Evolutionary conservation across 2,888 invertebrate genomes (phyloP).

Genomic region (Exephanes ischioxanthus): DNA sequence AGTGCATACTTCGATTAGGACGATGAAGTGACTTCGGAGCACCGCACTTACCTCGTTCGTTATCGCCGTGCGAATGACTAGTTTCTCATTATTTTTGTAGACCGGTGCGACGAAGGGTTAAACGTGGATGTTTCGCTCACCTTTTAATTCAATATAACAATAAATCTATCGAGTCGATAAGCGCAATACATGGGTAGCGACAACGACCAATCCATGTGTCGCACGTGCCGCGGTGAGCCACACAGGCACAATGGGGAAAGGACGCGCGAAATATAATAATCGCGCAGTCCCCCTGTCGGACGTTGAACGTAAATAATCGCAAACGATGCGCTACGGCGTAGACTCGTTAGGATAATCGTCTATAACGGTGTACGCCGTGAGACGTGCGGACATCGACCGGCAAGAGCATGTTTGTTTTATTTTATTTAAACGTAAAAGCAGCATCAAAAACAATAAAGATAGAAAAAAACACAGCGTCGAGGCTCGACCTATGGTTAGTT

Average conservation of each 20-base stretch:
- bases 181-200: conserved; percentile 66
- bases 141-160: conserved; percentile 70
- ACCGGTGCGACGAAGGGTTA: background rate
- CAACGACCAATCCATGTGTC: conserved; percentile 75
- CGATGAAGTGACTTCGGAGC: background rate
- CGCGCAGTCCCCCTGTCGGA: conserved; percentile 17
- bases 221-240: conserved; percentile 71
- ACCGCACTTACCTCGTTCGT: background rate
- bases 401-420: no score
- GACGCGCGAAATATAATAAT: conserved; percentile 48
- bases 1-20: background rate
- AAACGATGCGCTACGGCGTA: background rate
- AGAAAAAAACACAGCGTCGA: no score
- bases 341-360: no score
- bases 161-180: conserved; percentile 68
- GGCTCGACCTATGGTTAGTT: no score
- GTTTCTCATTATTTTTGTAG: background rate
- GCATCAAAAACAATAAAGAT: no score
- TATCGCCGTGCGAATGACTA: background rate
- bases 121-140: conserved; percentile 64
- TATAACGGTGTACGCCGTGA: no score
- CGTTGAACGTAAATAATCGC: background rate
- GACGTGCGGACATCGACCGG: no score
- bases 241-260: conserved; percentile 27
- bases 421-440: no score